These are phyloP conservation scores for Bagarius yarrelli DNA, from an alignment of 2,113 vertebrate species.

Conservation along the genomic window DNA sequence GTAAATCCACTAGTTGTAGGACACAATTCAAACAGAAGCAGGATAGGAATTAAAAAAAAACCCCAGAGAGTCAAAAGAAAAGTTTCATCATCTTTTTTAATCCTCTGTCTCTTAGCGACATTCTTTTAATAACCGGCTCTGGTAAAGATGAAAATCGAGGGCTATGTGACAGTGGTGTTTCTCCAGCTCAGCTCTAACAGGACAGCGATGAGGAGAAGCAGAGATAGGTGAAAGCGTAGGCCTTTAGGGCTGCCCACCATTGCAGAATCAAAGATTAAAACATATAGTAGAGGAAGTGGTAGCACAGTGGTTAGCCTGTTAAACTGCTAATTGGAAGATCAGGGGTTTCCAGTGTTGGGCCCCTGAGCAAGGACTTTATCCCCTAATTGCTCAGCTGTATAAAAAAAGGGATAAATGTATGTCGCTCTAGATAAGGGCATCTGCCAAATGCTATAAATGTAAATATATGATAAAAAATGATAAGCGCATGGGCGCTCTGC, in stretches of 20 bases:
- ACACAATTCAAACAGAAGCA: background rate
- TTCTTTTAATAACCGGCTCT: slow-evolving; percentile 39
- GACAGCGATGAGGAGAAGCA: slow-evolving; percentile 34
- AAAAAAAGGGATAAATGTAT: too few relatives aligned
- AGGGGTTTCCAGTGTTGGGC: too few relatives aligned
- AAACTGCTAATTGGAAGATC: too few relatives aligned
- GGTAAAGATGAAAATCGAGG: slow-evolving; percentile 40
- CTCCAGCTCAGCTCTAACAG: slow-evolving; percentile 41
- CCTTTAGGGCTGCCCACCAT: slow-evolving; percentile 27
- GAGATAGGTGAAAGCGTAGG: slow-evolving; percentile 16
- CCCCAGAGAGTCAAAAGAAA: slow-evolving; percentile 2
- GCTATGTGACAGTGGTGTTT: slow-evolving; percentile 31
- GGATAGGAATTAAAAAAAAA: background rate
- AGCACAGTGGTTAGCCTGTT: too few relatives aligned
- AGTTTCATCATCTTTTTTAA: slow-evolving; percentile 41
- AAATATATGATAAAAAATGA: background rate
- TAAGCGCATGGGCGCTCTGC: background rate
- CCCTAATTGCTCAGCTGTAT: too few relatives aligned
- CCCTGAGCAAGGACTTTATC: too few relatives aligned
- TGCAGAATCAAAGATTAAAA: slow-evolving; percentile 49
- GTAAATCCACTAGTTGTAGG: too few relatives aligned
- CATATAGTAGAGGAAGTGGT: slow-evolving; percentile 2
- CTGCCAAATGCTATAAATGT: too few relatives aligned
- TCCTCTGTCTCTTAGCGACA: slow-evolving; percentile 24
- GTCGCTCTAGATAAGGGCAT: too few relatives aligned